phyloP scores from a whole-genome alignment of 2,797 vertebrate genomes.

The Rhabdophis nuchalis region DNA sequence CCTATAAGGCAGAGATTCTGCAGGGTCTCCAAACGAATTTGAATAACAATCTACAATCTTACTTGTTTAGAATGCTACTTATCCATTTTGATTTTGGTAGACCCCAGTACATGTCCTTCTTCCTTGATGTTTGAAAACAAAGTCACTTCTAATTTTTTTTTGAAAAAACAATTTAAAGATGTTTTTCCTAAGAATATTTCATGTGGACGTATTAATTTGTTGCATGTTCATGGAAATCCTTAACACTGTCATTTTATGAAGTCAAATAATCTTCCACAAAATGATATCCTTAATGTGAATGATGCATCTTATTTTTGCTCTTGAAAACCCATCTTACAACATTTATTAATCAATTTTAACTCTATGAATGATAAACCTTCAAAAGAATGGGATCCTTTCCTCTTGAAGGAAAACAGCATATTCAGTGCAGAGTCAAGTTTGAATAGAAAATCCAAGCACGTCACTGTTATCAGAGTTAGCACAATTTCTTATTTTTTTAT shows the following conservation, averaged over 20 bases:
- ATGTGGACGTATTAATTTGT: slow-evolving; percentile 39
- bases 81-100: slow-evolving; percentile 4
- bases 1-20: background rate
- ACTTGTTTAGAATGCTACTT: background rate
- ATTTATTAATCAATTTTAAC: slow-evolving; percentile 88
- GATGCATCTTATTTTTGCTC: slow-evolving; percentile 93
- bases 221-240: slow-evolving; percentile 44
- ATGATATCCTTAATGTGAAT: slow-evolving; percentile 79
- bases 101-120: background rate
- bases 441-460: slow-evolving; percentile 29
- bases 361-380: slow-evolving; percentile 86
- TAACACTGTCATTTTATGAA: slow-evolving; percentile 79
- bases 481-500: slow-evolving; percentile 25
- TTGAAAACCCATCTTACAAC: slow-evolving; percentile 76
- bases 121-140: slow-evolving; percentile 5
- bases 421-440: slow-evolving; percentile 51
- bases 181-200: slow-evolving; percentile 1
- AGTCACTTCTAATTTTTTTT: slow-evolving; percentile 25
- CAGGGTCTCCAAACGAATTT: background rate
- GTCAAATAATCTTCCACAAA: slow-evolving; percentile 81
- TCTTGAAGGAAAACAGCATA: slow-evolving; percentile 63
- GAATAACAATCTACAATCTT: background rate
- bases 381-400: slow-evolving; percentile 75
- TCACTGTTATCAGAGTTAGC: slow-evolving; percentile 37
- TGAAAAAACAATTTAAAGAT: slow-evolving; percentile 3